Evolutionary conservation across 2,113 vertebrate species (phyloP).

Genomic region (Nothoprocta perdicaria): DNA sequence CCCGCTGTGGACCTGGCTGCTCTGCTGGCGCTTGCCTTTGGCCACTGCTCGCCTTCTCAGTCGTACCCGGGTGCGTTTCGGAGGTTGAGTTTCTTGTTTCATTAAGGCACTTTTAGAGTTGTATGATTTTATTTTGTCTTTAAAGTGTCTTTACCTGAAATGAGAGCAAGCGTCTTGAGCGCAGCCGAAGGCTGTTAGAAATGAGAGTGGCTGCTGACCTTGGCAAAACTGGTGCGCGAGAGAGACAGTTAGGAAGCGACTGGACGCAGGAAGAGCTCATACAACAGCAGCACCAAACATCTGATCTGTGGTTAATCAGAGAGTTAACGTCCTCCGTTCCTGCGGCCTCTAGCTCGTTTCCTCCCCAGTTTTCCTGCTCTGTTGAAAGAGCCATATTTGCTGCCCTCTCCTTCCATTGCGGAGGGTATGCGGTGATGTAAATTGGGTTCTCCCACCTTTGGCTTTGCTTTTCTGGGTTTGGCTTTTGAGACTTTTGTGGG

Average conservation of each 20-base stretch:
- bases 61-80: background rate
- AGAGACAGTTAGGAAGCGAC: background rate
- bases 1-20: background rate
- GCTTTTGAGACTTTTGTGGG: background rate
- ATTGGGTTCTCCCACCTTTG: background rate
- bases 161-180: background rate
- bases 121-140: fast-evolving
- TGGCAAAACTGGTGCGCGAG: background rate
- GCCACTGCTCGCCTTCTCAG: background rate
- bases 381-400: background rate
- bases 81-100: background rate
- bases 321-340: background rate
- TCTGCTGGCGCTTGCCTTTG: background rate
- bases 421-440: background rate
- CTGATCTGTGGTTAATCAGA: background rate
- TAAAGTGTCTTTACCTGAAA: background rate
- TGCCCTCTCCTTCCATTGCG: background rate
- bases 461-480: background rate
- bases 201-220: fast-evolving
- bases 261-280: background rate
- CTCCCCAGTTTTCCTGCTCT: background rate
- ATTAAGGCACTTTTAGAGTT: background rate
- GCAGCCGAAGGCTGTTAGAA: background rate
- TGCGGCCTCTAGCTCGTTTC: background rate
- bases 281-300: fast-evolving